Conservation (phyloP, 2,797 vertebrate genomes). For the Sebastes elongatus region DNA sequence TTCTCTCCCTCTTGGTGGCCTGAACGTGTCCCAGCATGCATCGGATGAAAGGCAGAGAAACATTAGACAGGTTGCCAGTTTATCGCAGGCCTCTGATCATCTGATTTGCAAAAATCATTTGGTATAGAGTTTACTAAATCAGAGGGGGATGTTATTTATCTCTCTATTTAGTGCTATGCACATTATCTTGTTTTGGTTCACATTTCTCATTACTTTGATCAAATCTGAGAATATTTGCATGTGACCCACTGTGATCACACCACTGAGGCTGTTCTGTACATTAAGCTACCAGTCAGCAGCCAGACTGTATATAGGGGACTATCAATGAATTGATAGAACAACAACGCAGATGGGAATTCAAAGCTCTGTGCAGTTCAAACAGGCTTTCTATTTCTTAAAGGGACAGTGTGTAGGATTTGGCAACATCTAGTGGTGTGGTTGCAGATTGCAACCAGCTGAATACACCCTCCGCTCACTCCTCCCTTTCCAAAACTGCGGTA, state of each 20-base stretch:
- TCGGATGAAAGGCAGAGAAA: slow-evolving; percentile 24
- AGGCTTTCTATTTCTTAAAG: slow-evolving; percentile 25
- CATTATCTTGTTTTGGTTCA: background rate
- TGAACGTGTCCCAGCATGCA: slow-evolving; percentile 37
- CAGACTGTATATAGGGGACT: background rate
- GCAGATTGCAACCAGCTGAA: no score
- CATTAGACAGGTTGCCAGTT: slow-evolving; percentile 11
- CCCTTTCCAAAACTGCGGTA: no score
- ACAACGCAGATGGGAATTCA: slow-evolving; percentile 32
- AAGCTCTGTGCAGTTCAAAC: slow-evolving; percentile 23
- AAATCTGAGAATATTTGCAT: background rate
- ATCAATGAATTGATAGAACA: slow-evolving; percentile 8
- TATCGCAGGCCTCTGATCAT: slow-evolving; percentile 22
- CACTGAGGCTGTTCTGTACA: background rate
- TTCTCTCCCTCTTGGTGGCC: slow-evolving; percentile 12
- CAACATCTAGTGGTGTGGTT: no score
- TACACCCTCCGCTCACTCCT: no score
- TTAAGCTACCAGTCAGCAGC: slow-evolving; percentile 5
- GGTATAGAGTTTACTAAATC: slow-evolving; percentile 19
- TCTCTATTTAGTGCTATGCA: background rate
- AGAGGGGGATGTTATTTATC: slow-evolving; percentile 1
- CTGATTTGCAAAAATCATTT: slow-evolving; percentile 43
- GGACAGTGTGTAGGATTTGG: no score
- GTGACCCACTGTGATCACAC: slow-evolving; percentile 1
- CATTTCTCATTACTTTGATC: slow-evolving; percentile 16